Evolutionary conservation across 1,140 invertebrate species (phyloP), one percentile per base, ranked within the genome.

Genomic region (Probaryconus sp.): DNA sequence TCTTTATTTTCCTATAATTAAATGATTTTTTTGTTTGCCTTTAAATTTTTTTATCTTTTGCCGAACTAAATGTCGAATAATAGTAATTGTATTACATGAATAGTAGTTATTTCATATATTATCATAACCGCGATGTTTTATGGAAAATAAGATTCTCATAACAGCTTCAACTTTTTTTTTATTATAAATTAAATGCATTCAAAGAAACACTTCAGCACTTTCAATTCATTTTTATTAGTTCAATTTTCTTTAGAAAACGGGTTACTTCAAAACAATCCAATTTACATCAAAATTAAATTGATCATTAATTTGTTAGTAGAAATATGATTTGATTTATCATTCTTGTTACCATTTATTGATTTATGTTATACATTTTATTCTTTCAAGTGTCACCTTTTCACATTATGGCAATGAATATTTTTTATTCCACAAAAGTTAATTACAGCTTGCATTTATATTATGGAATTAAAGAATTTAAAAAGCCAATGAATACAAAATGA

Each of bases 221-320:
- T 33, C 30, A 2, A 17, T 48, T 33, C 28, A 28, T n/a, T 31
- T 56, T 56, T 56, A 56, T 56, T 43, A 56, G 51, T 56, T 43
- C 38, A 42, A 56, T 43, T 56, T 56, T 11, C 11, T 3, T 1
- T 14, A 56, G 51, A 33, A 56, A 43, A 21, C 31, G 6, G 42
- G 10, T 28, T 31, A 56, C 28, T 31, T 43, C 28, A 28, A 31
- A 56, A 56, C 51, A 43, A 21, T 31, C 17, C 38, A 42, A 56
- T 56, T 56, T 43, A 42, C 37, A 56, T 56, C 26, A 43, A 30
- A 30, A 17, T 55, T 28, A 10, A 21, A 11, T 7, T 2, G 7
- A 5, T 35, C 35, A 5, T 11, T 11, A 5, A 13, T 47, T 17
- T 31, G 2, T 31, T 10, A 9, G n/a, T 31, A 10, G n/a, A 10